phyloP scores from a whole-genome alignment of 2,888 invertebrate genomes.

The Ophion ellenae region DNA sequence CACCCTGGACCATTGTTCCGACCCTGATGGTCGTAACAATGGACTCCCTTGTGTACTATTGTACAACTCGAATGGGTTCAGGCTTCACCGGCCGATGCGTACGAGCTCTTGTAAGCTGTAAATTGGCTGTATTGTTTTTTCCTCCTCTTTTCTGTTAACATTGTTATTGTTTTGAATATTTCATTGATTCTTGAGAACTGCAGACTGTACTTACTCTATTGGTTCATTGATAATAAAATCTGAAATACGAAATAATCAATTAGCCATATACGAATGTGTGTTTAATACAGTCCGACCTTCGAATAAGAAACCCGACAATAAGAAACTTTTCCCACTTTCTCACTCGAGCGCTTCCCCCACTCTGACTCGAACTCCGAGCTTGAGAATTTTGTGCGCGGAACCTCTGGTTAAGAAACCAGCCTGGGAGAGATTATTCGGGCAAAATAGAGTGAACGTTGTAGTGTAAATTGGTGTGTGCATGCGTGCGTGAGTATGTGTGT shows the following conservation, averaged over 20 bases:
- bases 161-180: neutral
- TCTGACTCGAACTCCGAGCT: no score
- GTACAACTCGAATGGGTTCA: slow-evolving; percentile 22
- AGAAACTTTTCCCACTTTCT: no score
- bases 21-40: slow-evolving; percentile 54
- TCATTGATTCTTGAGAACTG: neutral
- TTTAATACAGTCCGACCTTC: no score
- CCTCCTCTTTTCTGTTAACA: neutral
- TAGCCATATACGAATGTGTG: neutral
- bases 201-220: neutral
- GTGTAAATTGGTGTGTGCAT: no score
- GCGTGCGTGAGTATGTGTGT: no score
- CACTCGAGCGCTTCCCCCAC: no score
- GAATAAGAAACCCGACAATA: no score
- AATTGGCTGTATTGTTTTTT: slow-evolving; percentile 39
- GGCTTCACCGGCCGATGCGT: slow-evolving; percentile 5
- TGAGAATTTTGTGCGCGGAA: no score
- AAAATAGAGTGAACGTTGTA: no score
- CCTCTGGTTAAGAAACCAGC: no score
- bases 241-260: neutral
- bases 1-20: slow-evolving; percentile 3
- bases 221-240: neutral
- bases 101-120: slow-evolving; percentile 31
- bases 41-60: slow-evolving; percentile 23
- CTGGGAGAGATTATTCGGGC: no score